Evolutionary conservation across 2,797 vertebrate species (phyloP).

Genomic region (Streptopelia turtur): DNA sequence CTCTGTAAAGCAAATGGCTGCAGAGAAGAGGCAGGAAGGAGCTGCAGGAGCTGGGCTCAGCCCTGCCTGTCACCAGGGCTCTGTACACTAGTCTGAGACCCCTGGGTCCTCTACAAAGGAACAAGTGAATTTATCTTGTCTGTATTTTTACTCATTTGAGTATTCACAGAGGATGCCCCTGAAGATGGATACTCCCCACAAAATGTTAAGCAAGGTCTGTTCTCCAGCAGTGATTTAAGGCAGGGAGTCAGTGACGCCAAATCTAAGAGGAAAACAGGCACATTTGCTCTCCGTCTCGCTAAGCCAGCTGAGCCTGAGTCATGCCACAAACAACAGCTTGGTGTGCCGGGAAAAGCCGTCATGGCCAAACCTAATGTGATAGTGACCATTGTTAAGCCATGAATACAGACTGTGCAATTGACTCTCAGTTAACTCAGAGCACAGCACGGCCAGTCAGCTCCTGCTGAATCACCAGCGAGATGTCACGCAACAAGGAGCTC

Average conservation of each 20-base stretch:
- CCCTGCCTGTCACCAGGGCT: not conserved
- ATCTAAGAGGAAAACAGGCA: not conserved
- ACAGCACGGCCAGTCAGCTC: not conserved
- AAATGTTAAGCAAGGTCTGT: not conserved
- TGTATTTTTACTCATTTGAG: not conserved
- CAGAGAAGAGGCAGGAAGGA: not conserved
- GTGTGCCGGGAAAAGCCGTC: slow-evolving; percentile 52
- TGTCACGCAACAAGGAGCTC: not conserved
- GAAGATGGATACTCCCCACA: not conserved
- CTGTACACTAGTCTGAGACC: not conserved
- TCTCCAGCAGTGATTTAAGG: not conserved
- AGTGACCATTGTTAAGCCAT: slow-evolving; percentile 33
- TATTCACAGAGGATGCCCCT: not conserved
- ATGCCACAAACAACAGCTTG: slow-evolving; percentile 41
- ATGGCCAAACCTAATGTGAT: not conserved
- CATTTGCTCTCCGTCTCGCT: slow-evolving; percentile 24
- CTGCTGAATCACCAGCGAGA: slow-evolving; percentile 5
- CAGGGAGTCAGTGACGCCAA: not conserved
- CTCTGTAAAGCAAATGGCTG: not conserved
- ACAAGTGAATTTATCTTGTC: not conserved
- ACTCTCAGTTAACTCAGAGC: not conserved
- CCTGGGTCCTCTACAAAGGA: not conserved
- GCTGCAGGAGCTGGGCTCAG: not conserved
- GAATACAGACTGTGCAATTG: not conserved
- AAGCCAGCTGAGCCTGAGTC: slow-evolving; percentile 64